These are phyloP conservation scores for Nomada fucata DNA, from an alignment of 2,888 invertebrate genomes.

Conservation along the genomic window DNA sequence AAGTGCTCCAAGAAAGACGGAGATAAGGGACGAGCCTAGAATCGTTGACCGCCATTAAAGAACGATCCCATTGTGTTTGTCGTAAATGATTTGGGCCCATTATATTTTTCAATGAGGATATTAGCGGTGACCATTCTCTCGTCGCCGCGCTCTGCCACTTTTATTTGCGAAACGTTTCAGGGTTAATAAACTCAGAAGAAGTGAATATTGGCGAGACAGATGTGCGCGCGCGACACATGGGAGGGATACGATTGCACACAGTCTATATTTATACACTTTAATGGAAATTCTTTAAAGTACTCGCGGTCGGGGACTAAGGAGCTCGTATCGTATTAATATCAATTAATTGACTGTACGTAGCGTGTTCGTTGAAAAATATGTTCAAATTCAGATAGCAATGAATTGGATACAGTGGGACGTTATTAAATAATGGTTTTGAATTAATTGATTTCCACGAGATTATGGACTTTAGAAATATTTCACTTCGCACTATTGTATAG, in stretches of 20 bases:
- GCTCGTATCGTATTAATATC: not conserved
- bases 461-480: no score
- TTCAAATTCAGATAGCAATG: no score
- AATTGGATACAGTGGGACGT: no score
- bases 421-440: no score
- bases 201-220: not conserved
- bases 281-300: conserved; percentile 18
- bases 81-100: not conserved
- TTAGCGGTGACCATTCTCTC: conserved; percentile 22
- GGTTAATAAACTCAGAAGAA: conserved; percentile 56
- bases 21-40: not conserved
- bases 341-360: not conserved
- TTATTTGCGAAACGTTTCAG: conserved; percentile 32
- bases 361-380: not conserved
- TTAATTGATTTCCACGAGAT: no score
- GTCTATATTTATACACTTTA: conserved; percentile 46
- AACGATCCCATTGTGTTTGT: conserved; percentile 31
- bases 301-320: not conserved
- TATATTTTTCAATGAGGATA: conserved; percentile 20
- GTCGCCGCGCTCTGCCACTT: not conserved
- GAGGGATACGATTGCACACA: not conserved
- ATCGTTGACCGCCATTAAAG: not conserved
- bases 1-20: not conserved
- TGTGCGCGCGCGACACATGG: no score
- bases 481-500: no score